These are phyloP conservation scores for Apodemus speciosus DNA, from an alignment of 2,113 vertebrate genomes.

Conservation along the genomic window DNA sequence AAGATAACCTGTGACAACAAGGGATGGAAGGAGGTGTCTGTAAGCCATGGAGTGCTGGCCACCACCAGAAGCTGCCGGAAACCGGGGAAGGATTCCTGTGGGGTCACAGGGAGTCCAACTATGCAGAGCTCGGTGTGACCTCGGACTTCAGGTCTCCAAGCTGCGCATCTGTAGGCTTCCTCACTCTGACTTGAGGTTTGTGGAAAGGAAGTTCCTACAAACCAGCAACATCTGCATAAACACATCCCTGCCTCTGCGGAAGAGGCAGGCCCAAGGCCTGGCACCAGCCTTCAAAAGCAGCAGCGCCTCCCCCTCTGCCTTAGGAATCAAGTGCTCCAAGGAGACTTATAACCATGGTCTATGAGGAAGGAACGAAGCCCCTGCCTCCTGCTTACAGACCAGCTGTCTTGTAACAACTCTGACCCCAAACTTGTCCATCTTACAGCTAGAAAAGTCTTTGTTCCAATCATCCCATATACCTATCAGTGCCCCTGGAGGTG, in stretches of 20 bases:
- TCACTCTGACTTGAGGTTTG: neutral
- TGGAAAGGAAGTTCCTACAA: neutral
- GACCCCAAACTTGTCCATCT: neutral
- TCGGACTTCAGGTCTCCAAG: neutral
- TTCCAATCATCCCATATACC: neutral
- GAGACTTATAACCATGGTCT: neutral
- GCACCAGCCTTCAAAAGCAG: neutral
- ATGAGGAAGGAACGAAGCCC: rapidly evolving
- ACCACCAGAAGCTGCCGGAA: neutral
- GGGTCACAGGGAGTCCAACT: too few species aligned
- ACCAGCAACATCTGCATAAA: neutral
- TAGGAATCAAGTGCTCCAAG: rapidly evolving
- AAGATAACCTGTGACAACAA: neutral
- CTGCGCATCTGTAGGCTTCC: neutral
- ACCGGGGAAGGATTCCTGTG: neutral
- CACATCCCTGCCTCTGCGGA: too few species aligned
- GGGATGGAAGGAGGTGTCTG: neutral
- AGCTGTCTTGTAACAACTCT: neutral
- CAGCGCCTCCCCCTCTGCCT: rapidly evolving
- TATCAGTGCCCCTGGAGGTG: rapidly evolving
- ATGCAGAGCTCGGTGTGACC: too few species aligned
- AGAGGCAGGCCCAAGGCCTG: too few species aligned
- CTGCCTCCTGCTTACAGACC: neutral
- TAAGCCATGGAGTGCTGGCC: rapidly evolving
- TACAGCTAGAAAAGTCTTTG: neutral